Conservation (phyloP, 2,888 invertebrate species). For the Protodeltote pygarga region DNA sequence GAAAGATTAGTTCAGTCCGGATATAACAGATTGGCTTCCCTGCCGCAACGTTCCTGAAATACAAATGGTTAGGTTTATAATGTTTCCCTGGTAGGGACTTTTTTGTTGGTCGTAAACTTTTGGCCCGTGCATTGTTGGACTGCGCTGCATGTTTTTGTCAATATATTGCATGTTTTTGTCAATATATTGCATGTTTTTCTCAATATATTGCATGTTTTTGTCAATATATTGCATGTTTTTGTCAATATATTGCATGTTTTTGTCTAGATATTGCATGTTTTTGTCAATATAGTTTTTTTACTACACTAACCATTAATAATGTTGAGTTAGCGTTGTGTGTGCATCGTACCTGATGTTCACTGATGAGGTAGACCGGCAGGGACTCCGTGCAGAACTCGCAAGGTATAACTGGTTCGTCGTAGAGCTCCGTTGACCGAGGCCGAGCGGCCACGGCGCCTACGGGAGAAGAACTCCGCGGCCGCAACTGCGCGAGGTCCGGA, state of each 20-base stretch:
- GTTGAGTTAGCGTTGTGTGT: background rate
- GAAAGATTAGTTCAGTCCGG: conserved; percentile 46
- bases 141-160: too few relatives aligned
- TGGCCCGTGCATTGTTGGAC: too few relatives aligned
- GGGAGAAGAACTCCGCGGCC: conserved; percentile 33
- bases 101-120: too few relatives aligned
- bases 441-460: conserved; percentile 11
- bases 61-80: background rate
- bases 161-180: too few relatives aligned
- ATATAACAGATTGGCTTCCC: conserved; percentile 47
- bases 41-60: conserved; percentile 70
- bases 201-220: too few relatives aligned
- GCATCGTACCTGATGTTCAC: conserved; percentile 71
- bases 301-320: background rate
- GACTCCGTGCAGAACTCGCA: conserved; percentile 79
- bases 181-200: too few relatives aligned
- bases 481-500: conserved; percentile 66
- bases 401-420: conserved; percentile 69
- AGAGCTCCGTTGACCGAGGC: conserved; percentile 6
- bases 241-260: too few relatives aligned
- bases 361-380: conserved; percentile 75
- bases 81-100: too few relatives aligned
- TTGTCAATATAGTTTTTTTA: too few relatives aligned
- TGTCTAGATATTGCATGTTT: too few relatives aligned
- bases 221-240: too few relatives aligned